phyloP scores from a whole-genome alignment of 2,797 vertebrate species.

The Scolopax bukidnonensis region DNA sequence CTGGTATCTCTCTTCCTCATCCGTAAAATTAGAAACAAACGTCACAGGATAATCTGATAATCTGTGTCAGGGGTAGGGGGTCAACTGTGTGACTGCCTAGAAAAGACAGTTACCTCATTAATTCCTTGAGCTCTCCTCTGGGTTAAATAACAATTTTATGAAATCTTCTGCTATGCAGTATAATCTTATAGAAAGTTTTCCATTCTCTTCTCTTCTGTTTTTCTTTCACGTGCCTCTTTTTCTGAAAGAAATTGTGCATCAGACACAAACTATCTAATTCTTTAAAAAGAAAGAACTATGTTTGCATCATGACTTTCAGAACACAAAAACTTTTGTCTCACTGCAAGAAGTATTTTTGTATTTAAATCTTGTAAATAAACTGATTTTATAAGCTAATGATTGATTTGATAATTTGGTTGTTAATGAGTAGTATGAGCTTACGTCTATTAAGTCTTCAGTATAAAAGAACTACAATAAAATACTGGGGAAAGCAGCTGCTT shows the following conservation, averaged over 20 bases:
- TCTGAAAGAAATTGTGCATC: neutral
- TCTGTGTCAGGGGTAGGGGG: fast-evolving
- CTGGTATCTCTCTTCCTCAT: neutral
- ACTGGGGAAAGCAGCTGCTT: neutral
- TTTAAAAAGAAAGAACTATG: neutral
- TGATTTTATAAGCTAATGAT: neutral
- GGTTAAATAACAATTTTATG: neutral
- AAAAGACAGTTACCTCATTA: neutral
- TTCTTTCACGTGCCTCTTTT: neutral
- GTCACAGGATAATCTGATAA: neutral
- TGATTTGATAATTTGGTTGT: neutral
- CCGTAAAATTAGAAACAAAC: neutral
- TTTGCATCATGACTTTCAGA: neutral
- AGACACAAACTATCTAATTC: neutral
- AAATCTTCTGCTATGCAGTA: neutral
- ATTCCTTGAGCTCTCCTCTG: neutral
- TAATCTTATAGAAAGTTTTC: neutral
- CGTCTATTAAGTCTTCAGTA: neutral
- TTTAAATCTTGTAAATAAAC: neutral
- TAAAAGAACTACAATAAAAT: neutral
- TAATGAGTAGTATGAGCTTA: neutral
- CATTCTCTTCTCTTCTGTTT: neutral
- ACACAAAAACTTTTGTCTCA: neutral
- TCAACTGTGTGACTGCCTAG: fast-evolving
- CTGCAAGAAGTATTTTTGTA: neutral